phyloP scores from a whole-genome alignment of 1,140 invertebrate species.

The Brachionus rotundiformis region DNA sequence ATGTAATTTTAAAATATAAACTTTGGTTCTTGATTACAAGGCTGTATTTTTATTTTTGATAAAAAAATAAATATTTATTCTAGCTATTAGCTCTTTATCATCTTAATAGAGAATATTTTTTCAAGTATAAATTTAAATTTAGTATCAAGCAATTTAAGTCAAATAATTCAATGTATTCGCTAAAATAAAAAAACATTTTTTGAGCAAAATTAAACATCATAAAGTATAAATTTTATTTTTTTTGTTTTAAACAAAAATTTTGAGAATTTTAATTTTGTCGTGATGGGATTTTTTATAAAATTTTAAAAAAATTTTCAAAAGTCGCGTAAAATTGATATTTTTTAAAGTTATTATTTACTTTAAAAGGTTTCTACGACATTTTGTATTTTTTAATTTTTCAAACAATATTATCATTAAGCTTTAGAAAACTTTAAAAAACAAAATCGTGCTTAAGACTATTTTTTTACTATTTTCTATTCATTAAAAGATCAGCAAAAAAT shows the following conservation, averaged over 20 bases:
- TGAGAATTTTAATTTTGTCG: too few relatives aligned
- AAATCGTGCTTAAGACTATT: constrained; percentile 3
- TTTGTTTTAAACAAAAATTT: background rate
- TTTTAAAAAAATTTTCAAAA: background rate
- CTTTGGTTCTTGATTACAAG: constrained; percentile 7
- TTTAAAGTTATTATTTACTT: background rate
- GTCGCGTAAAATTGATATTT: background rate
- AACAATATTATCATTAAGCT: background rate
- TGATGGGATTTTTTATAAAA: background rate
- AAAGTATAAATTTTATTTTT: too few relatives aligned
- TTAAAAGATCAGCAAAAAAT: background rate
- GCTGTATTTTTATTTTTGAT: background rate
- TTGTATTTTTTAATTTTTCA: background rate
- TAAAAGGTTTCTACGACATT: background rate
- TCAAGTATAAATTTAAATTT: too few relatives aligned
- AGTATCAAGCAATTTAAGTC: background rate
- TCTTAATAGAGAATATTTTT: background rate
- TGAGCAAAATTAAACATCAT: too few relatives aligned
- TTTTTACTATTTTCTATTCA: background rate
- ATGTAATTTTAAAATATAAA: constrained; percentile 1
- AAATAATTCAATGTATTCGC: too few relatives aligned
- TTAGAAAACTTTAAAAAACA: background rate
- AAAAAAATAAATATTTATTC: background rate
- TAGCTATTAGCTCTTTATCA: background rate
- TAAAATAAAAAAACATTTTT: too few relatives aligned